Percentiles rank a stretch among this genome's conserved stretches.
These are phyloP conservation scores for Ianthella basta DNA, from an alignment of 37 sponge, comb jelly and placozoan species.

Conservation along the genomic window DNA sequence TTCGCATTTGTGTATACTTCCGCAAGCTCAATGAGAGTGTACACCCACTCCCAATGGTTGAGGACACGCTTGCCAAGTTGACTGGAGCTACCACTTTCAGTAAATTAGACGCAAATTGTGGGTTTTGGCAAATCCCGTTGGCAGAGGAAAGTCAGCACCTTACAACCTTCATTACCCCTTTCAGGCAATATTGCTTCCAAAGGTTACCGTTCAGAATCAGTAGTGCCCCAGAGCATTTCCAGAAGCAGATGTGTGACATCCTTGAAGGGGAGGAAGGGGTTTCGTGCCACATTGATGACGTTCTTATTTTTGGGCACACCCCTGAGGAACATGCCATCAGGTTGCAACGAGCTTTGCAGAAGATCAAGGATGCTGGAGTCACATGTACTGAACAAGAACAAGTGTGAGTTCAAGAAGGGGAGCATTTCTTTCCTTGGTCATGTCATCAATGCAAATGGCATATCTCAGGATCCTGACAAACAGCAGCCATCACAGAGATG, in stretches of 20 bases:
- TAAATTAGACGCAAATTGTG: no score
- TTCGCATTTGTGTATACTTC: constrained; percentile 35
- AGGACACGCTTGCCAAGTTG: constrained; percentile 5
- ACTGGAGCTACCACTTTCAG: no score
- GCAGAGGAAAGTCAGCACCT: constrained; percentile 21
- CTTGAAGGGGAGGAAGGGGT: constrained; percentile 39
- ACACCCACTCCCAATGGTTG: constrained; percentile 11
- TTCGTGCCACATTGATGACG: constrained; percentile 14
- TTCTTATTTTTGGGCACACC: constrained; percentile 21
- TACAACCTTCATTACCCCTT: constrained; percentile 37
- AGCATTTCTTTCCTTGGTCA: constrained; percentile 41
- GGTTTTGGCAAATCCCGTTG: constrained; percentile 41
- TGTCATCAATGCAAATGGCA: constrained; percentile 34
- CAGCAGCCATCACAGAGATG: constrained; percentile 40
- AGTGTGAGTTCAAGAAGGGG: constrained; percentile 43
- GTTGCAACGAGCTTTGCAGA: constrained; percentile 37
- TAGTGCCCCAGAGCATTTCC: constrained; percentile 37
- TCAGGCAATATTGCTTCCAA: constrained; percentile 30
- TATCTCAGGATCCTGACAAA: constrained; percentile 37
- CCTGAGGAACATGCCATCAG: constrained; percentile 52
- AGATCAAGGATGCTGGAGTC: no score
- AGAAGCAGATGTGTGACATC: constrained; percentile 30
- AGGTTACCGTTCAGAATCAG: constrained; percentile 35
- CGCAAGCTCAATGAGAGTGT: constrained; percentile 17
- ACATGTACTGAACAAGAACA: constrained; percentile 49